A percentile compares a stretch with the other conserved stretches of the same genome.
These are phyloP conservation scores for Rhinolophus ferrumequinum DNA, from an alignment of 2,113 vertebrate genomes.

Conservation along the genomic window DNA sequence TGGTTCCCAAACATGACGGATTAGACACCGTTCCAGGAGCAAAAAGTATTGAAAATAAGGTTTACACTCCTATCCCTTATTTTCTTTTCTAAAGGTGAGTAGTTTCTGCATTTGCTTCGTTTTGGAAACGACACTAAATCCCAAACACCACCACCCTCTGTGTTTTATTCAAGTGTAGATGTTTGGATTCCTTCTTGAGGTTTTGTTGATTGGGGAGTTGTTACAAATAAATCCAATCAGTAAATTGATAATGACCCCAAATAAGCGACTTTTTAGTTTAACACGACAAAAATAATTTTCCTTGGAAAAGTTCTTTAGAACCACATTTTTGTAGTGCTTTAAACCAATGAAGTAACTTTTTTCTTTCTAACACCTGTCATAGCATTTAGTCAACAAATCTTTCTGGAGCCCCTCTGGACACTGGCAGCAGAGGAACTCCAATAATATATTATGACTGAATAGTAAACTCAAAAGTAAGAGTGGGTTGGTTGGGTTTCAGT, in stretches of 20 bases:
- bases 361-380: neutral
- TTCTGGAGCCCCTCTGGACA: neutral
- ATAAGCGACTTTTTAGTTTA: neutral
- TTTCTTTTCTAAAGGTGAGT: neutral
- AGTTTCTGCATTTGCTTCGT: neutral
- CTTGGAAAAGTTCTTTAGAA: conserved; percentile 22
- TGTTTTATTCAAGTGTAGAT: neutral
- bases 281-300: neutral
- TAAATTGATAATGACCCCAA: neutral
- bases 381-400: neutral
- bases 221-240: conserved; percentile 1
- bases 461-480: neutral
- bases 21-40: neutral
- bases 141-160: neutral
- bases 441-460: neutral
- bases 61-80: neutral
- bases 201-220: neutral
- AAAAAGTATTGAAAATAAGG: neutral
- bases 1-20: neutral
- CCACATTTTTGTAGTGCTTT: neutral
- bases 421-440: neutral
- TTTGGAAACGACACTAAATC: neutral
- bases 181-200: neutral
- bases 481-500: neutral
- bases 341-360: neutral